phyloP scores from a whole-genome alignment of 2,113 vertebrate genomes.

The Toxostoma redivivum region DNA sequence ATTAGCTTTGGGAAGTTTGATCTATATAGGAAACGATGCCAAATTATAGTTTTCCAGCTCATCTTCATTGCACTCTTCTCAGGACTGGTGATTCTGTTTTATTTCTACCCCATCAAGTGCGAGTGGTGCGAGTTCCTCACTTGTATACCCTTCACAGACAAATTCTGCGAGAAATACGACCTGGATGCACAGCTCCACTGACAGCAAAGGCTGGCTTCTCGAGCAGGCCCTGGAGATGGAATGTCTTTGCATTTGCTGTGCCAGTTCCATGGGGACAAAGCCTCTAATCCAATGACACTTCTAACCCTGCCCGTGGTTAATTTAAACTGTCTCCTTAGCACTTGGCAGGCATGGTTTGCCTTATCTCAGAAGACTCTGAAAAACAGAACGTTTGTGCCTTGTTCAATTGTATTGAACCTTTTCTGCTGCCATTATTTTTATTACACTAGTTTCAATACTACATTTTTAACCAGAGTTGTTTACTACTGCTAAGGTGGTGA shows the following conservation, averaged over 20 bases:
- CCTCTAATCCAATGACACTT: constrained; percentile 59
- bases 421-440: constrained; percentile 85
- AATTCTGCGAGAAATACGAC: constrained; percentile 99
- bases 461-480: constrained; percentile 80
- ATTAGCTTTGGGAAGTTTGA: constrained; percentile 97
- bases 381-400: constrained; percentile 84
- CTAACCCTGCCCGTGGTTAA: constrained; percentile 61
- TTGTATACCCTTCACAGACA: constrained; percentile 98
- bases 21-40: constrained; percentile 95
- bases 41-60: constrained; percentile 92
- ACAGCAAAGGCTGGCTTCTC: constrained; percentile 43
- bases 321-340: constrained; percentile 50
- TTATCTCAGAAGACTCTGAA: constrained; percentile 60
- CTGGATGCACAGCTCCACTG: constrained; percentile 96
- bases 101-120: constrained; percentile 92
- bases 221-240: constrained; percentile 26
- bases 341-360: constrained; percentile 46
- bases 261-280: constrained; percentile 14
- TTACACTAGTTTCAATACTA: constrained; percentile 79
- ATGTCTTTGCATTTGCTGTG: constrained; percentile 10
- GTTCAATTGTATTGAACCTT: constrained; percentile 81
- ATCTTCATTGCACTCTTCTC: constrained; percentile 94
- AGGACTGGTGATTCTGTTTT: constrained; percentile 93
- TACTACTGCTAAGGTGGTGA: constrained; percentile 91
- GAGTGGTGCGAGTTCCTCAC: constrained; percentile 97